These are phyloP conservation scores for Dasyprocta punctata DNA, from an alignment of 2,113 vertebrate genomes.

Conservation along the genomic window DNA sequence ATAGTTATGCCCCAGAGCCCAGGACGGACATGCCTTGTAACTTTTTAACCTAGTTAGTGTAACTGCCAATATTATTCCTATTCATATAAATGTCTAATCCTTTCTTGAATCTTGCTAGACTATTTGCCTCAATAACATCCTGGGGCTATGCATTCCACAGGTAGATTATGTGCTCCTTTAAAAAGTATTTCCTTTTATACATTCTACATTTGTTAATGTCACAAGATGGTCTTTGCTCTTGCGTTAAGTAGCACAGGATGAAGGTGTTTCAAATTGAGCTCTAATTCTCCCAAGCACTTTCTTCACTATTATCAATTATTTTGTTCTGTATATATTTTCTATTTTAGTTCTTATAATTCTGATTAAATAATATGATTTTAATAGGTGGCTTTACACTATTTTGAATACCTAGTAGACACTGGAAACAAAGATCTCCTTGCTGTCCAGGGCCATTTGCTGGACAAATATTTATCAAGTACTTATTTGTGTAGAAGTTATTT, in stretches of 20 bases:
- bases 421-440: background rate
- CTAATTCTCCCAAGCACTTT: background rate
- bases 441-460: background rate
- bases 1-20: conserved; percentile 73
- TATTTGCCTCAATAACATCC: conserved; percentile 63
- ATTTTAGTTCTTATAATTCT: background rate
- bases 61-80: conserved; percentile 76
- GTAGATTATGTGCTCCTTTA: conserved; percentile 58
- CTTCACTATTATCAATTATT: background rate
- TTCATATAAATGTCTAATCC: conserved; percentile 67
- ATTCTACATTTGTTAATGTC: conserved; percentile 66
- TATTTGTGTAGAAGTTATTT: background rate
- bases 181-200: conserved; percentile 60
- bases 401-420: background rate
- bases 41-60: conserved; percentile 78
- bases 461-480: background rate
- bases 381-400: background rate
- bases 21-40: conserved; percentile 77
- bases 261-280: background rate
- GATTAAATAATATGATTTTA: background rate
- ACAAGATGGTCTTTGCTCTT: background rate
- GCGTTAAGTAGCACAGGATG: background rate
- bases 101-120: conserved; percentile 73
- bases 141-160: conserved; percentile 48
- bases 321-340: background rate